Conservation (phyloP, 1,140 invertebrate species). For the Drosophila punjabiensis region DNA sequence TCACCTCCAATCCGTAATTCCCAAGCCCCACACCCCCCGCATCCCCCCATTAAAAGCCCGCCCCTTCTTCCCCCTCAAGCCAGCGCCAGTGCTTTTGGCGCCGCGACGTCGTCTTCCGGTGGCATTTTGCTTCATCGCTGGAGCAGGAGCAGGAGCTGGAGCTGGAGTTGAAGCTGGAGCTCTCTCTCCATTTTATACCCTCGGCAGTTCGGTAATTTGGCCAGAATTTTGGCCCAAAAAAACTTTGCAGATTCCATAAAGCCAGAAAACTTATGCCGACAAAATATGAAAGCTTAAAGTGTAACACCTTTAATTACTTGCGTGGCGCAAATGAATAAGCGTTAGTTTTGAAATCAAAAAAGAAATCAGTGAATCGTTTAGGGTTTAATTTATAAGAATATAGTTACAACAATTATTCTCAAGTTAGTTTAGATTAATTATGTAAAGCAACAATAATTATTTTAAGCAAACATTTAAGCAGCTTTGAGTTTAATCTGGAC, state of each 20-base stretch:
- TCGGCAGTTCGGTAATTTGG: constrained; percentile 20
- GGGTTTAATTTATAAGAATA: neutral
- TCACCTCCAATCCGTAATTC: constrained; percentile 2
- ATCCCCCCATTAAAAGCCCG: neutral
- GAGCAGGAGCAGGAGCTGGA: constrained; percentile 9
- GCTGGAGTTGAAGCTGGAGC: constrained; percentile 7
- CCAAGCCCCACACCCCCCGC: neutral
- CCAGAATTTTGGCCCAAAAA: constrained; percentile 7
- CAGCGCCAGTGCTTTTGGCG: constrained; percentile 19
- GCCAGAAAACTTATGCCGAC: neutral
- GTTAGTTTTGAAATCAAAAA: neutral
- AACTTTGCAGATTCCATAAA: neutral
- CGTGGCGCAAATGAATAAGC: neutral
- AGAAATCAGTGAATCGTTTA: neutral
- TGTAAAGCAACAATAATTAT: no score
- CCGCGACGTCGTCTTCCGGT: constrained; percentile 71
- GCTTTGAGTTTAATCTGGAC: neutral
- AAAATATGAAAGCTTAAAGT: constrained; percentile 14
- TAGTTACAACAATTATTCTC: no score
- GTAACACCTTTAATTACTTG: constrained; percentile 17
- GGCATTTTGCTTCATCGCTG: constrained; percentile 65
- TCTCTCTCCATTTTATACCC: constrained; percentile 18
- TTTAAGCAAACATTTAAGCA: no score
- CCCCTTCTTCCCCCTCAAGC: neutral
- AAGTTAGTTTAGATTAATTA: no score